Conservation (phyloP, 1,140 invertebrate species). For the Magallana angulata region DNA sequence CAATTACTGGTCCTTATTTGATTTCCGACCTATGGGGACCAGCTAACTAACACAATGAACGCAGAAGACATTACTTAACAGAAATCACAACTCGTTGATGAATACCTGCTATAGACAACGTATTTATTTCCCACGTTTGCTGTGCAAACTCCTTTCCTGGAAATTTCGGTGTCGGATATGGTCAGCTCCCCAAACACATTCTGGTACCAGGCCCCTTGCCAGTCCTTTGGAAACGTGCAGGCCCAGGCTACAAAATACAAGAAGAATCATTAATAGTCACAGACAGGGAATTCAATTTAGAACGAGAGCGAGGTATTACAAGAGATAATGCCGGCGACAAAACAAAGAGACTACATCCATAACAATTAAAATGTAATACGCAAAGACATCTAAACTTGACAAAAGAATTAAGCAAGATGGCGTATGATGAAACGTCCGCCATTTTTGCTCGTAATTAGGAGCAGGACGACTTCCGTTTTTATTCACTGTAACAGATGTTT, state of each 20-base stretch:
- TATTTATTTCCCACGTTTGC: constrained; percentile 52
- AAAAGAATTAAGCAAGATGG: neutral
- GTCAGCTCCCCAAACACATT: constrained; percentile 50
- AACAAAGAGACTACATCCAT: neutral
- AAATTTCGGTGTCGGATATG: constrained; percentile 53
- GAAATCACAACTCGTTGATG: neutral
- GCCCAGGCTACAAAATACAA: constrained; percentile 45
- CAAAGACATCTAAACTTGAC: constrained; percentile 29
- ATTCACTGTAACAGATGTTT: constrained; percentile 12
- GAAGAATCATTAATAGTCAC: constrained; percentile 17
- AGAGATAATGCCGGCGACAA: neutral
- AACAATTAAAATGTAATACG: constrained; percentile 5
- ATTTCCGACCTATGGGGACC: constrained; percentile 25
- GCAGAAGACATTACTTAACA: neutral
- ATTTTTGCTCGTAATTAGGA: neutral
- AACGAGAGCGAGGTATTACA: neutral
- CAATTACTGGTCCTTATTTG: constrained; percentile 9
- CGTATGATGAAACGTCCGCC: neutral
- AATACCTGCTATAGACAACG: constrained; percentile 52
- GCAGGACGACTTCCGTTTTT: neutral
- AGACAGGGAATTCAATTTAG: neutral
- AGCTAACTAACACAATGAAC: neutral
- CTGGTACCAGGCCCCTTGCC: constrained; percentile 55
- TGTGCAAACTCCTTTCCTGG: constrained; percentile 51
- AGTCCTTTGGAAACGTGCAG: constrained; percentile 48